phyloP scores from a whole-genome alignment of 2,888 invertebrate species.

The Drosophila aldrichi region DNA sequence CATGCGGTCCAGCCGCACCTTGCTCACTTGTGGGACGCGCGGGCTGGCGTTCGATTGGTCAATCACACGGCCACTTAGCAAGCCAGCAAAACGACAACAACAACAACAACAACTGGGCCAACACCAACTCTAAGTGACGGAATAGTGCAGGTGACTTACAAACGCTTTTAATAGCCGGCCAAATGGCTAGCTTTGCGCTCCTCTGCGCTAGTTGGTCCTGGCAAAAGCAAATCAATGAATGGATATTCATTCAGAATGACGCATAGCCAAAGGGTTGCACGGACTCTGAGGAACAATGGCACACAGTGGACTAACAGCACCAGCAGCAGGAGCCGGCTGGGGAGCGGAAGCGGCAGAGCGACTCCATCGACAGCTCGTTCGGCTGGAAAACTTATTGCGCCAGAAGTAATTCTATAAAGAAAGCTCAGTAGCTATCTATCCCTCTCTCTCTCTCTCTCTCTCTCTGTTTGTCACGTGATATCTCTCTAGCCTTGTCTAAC shows the following conservation, averaged over 20 bases:
- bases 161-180: conserved; percentile 57
- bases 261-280: conserved; percentile 38
- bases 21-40: conserved; percentile 18
- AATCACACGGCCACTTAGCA: conserved; percentile 54
- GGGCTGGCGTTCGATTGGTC: conserved; percentile 51
- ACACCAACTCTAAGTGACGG: background rate
- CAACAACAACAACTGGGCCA: conserved; percentile 24
- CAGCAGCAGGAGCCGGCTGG: background rate
- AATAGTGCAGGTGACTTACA: conserved; percentile 46
- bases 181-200: conserved; percentile 25
- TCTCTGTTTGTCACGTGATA: conserved; percentile 17
- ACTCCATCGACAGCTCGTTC: conserved; percentile 70
- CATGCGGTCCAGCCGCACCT: conserved; percentile 69
- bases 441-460: conserved; percentile 2
- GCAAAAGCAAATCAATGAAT: conserved; percentile 73
- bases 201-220: conserved; percentile 53
- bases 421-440: conserved; percentile 44
- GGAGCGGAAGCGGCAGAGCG: conserved; percentile 11
- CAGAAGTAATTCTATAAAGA: conserved; percentile 80
- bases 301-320: conserved; percentile 33
- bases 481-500: conserved; percentile 8
- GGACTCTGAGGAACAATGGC: conserved; percentile 24
- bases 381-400: conserved; percentile 78
- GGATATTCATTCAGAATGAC: conserved; percentile 55
- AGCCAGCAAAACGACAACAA: conserved; percentile 30